Base-by-base conservation (phyloP, 2,888 invertebrate species). In the Camponotus fellah region DNA sequence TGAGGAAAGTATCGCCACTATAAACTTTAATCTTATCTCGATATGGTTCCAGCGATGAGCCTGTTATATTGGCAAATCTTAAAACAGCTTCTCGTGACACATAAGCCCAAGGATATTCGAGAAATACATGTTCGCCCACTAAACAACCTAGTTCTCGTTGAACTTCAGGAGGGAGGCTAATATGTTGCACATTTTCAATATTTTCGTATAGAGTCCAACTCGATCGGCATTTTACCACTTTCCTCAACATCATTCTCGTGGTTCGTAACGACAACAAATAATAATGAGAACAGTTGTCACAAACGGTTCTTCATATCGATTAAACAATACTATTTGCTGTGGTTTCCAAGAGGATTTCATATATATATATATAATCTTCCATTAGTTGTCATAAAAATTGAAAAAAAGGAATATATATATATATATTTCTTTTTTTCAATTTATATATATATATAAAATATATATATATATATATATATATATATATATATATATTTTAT, bases 41-140 rank as follows among this genome's bases (percentile, higher is more conserved):
- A 58, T 89, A 83, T 14, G 68, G 26, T 0, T 91, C 85, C 17
- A 94, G 46, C 4, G 89, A 79, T 5, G 94, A 93, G 21, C 82
- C 87, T 1, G 86, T 10, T 6, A 49, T 65, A 46, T 85, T 86
- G 4, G 90, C 84, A 5, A 89, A 17, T 6, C 79, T 89, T 8
- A 62, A 68, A 17, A 92, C 87, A 3, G 56, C 69, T 17, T 91
- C 86, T 12, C 91, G 87, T 0, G 89, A 76, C 3, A 93, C 93
- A 60, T 89, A 94, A 9, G 93, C 93, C 92, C 93, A 94, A 34
- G 94, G 94, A 86, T 93, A 94, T 90, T 94, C 94, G 74, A 94
- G 91, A 83, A 93, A 94, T 64, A 94, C 93, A 69, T 91, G 76
- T 76, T 92, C 91, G 71, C 92, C 92, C 58, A 93, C 86, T n/a